Percentiles rank a stretch among this genome's conserved stretches.
phyloP scores from a whole-genome alignment of 1,140 invertebrate species.

The Adoxophyes honmai region DNA sequence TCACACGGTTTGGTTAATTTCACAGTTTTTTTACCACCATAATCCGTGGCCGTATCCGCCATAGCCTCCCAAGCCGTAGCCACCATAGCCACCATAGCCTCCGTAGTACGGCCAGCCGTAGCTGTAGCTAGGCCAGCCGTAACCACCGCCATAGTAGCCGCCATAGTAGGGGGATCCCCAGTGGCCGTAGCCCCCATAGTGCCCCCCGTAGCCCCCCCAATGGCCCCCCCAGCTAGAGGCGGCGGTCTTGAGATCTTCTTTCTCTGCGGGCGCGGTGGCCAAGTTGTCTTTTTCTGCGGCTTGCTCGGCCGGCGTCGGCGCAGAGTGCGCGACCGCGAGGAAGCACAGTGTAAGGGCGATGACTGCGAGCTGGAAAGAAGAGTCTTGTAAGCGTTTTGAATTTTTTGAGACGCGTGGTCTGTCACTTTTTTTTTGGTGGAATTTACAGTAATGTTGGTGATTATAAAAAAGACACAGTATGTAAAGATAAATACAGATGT shows the following conservation, averaged over 20 bases:
- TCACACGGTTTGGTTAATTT: too few relatives aligned
- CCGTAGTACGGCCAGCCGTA: constrained; percentile 49
- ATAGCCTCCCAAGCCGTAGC: constrained; percentile 26
- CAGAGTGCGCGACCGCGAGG: constrained; percentile 31
- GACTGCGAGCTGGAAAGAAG: constrained; percentile 33
- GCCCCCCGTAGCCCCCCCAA: constrained; percentile 29
- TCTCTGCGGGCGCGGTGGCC: constrained; percentile 28
- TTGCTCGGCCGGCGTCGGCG: constrained; percentile 57
- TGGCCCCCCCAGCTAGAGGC: constrained; percentile 61
- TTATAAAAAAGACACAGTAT: too few relatives aligned
- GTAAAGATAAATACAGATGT: too few relatives aligned
- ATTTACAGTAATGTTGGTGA: too few relatives aligned
- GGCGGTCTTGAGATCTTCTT: constrained; percentile 62
- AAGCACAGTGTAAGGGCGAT: constrained; percentile 31
- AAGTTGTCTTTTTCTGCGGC: constrained; percentile 29
- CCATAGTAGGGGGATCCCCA: constrained; percentile 49
- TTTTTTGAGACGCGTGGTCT: too few relatives aligned
- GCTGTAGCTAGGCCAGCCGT: constrained; percentile 45
- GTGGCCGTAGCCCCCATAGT: constrained; percentile 38
- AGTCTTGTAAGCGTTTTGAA: too few relatives aligned
- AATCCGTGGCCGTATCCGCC: constrained; percentile 41
- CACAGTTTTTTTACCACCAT: constrained; percentile 43
- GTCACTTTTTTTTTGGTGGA: too few relatives aligned
- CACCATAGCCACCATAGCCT: constrained; percentile 23
- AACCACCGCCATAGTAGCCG: constrained; percentile 43